Evolutionary conservation across 2,888 invertebrate species (phyloP).

Genomic region (Adineta ricciae): DNA sequence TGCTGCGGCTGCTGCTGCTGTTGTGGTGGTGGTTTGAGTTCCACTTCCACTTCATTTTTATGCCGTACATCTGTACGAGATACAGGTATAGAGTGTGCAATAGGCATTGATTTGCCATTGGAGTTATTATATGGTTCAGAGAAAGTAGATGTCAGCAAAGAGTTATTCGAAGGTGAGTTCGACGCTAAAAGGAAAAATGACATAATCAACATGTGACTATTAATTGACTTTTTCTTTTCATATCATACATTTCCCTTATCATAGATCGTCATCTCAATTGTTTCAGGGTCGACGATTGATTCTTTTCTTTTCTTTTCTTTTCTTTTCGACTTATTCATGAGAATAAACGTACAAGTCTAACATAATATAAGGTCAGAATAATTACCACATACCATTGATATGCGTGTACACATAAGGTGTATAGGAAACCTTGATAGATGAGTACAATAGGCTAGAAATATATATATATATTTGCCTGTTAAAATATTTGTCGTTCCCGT

Average conservation of each 20-base stretch:
- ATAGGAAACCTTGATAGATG: background rate
- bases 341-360: background rate
- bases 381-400: background rate
- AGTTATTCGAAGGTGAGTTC: background rate
- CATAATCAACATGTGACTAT: background rate
- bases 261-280: background rate
- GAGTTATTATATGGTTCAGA: background rate
- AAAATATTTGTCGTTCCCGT: background rate
- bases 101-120: background rate
- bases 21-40: background rate
- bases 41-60: constrained; percentile 6
- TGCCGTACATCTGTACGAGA: background rate
- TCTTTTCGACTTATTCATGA: background rate
- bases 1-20: background rate
- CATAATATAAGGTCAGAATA: background rate
- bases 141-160: background rate
- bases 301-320: background rate
- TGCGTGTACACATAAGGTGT: background rate
- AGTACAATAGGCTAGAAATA: background rate
- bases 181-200: background rate
- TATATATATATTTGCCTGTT: background rate
- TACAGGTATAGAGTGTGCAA: background rate
- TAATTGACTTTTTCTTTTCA: background rate
- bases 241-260: background rate
- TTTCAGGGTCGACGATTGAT: background rate